Base-by-base conservation (phyloP, 2,888 invertebrate genomes). In the Diadromus collaris region DNA sequence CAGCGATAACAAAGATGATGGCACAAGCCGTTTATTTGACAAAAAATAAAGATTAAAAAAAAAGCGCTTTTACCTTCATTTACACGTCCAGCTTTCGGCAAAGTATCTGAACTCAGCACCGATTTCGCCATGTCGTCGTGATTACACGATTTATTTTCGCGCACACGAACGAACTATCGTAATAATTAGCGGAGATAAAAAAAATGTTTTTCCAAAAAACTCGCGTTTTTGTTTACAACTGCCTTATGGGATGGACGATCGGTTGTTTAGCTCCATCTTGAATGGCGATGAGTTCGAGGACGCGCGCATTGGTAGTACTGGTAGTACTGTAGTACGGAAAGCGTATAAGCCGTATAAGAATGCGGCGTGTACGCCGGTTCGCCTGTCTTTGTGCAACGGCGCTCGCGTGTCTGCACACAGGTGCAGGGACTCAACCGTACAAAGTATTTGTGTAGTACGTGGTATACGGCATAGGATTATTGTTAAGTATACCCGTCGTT, bases 41-140 rank as follows among this genome's bases (percentile, higher is more conserved):
- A 54, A 16, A 19, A 56, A 64, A 27, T 60, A 69, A 69, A 76
- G 29, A 70, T 9, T 21, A 29, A 56, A 60, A 75, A 44, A 48
- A 56, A 71, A 27, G 44, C 51, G 34, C 34, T 85, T 90, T 88
- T 88, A 93, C 93, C 93, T 92, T 94, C 94, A 87, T 92, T 95
- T 68, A 95, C 95, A 88, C 94, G 93, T 81, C 95, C 95, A 84
- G 93, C 92, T 90, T 93, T 93, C 48, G 95, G 94, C 88, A 94
- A 88, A 69, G 93, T 91, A 89, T 94, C 94, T 38, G 89, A 88
- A 68, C 86, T 86, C 10, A 90, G 80, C 38, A 89, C 86, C 10
- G 91, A 90, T 79, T 89, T 90, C 29, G 90, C 90, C 90, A 91
- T 91, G 64, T 81, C 10, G 29, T 61, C 19, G 56, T 19, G 10